Conservation (phyloP, 2,113 vertebrate genomes). For the Motacilla alba region DNA sequence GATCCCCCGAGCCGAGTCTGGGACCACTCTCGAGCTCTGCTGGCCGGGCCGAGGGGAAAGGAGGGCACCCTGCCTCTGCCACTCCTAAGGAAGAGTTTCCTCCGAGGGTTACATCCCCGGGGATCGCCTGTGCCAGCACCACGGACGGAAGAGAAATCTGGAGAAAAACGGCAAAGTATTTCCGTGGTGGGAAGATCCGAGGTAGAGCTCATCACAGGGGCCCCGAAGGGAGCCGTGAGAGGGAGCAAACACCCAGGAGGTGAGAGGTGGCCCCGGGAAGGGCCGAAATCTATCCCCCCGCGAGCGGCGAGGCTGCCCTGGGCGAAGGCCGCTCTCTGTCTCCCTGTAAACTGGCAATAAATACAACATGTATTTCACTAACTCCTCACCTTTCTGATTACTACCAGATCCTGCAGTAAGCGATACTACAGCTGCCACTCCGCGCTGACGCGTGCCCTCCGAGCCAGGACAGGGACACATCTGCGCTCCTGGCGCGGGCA, state of each 20-base stretch:
- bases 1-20: background rate
- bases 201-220: background rate
- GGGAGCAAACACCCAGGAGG: background rate
- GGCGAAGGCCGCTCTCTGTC: background rate
- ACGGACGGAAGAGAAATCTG: background rate
- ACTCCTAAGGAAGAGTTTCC: background rate
- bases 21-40: background rate
- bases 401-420: slow-evolving; percentile 27
- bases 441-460: background rate
- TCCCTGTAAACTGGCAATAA: slow-evolving; percentile 4
- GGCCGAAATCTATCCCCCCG: background rate
- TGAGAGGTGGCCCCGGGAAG: background rate
- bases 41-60: background rate
- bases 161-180: background rate
- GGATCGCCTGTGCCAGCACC: background rate
- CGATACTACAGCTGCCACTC: background rate
- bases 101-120: background rate
- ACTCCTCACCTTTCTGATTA: slow-evolving; percentile 48
- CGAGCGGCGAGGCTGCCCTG: background rate
- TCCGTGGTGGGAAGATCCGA: background rate
- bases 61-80: background rate
- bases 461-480: background rate
- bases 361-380: slow-evolving; percentile 16
- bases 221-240: background rate
- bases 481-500: background rate